These are phyloP conservation scores for Scolopax bukidnonensis DNA, from an alignment of 2,797 vertebrate genomes.

Conservation along the genomic window DNA sequence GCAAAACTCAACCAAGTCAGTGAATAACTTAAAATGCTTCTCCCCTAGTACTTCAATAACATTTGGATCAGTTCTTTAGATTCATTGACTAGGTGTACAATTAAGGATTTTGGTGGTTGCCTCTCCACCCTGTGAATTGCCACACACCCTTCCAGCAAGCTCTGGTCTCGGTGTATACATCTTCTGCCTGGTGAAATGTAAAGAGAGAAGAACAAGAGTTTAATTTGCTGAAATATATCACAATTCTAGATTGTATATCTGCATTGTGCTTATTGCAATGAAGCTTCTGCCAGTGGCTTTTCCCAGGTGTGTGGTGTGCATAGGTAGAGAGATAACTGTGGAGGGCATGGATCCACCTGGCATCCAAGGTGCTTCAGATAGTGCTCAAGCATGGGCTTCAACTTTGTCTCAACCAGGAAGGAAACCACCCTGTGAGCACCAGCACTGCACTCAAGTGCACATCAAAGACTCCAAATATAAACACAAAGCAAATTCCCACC, in stretches of 20 bases:
- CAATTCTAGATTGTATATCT: not conserved
- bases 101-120: not conserved
- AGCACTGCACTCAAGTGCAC: not conserved
- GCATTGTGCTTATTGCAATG: not conserved
- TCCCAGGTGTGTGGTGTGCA: not conserved
- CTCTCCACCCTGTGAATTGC: not conserved
- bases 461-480: not conserved
- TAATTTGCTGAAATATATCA: not conserved
- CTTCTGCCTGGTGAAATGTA: not conserved
- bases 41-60: not conserved
- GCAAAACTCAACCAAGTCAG: not conserved
- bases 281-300: not conserved
- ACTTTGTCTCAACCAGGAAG: not conserved
- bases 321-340: not conserved
- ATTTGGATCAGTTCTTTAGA: not conserved
- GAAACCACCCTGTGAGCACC: not conserved
- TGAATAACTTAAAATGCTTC: not conserved
- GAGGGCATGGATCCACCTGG: not conserved
- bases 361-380: not conserved
- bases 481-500: not conserved
- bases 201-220: not conserved
- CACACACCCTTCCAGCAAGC: not conserved
- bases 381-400: not conserved
- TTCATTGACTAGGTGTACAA: fast-evolving
- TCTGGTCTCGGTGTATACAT: fast-evolving